phyloP scores from a whole-genome alignment of 1,140 invertebrate genomes.

The Bicyclus anynana region DNA sequence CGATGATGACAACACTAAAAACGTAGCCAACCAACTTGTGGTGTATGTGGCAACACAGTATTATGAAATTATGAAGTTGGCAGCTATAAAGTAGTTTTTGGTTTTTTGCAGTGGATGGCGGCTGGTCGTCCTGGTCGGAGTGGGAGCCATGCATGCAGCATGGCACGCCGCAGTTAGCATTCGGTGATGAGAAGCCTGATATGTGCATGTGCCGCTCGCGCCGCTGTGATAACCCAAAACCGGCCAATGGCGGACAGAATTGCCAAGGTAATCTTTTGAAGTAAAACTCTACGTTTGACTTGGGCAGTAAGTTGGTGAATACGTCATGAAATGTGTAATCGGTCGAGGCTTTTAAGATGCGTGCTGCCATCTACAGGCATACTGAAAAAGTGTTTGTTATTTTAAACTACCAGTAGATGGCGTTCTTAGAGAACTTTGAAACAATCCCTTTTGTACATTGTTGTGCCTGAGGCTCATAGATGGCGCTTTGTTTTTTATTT shows the following conservation, averaged over 20 bases:
- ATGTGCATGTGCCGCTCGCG: slow-evolving; percentile 88
- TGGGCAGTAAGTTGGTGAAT: too few relatives aligned
- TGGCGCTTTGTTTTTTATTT: too few relatives aligned
- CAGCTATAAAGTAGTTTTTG: not conserved
- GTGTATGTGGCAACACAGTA: slow-evolving; percentile 88
- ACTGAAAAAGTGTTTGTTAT: too few relatives aligned
- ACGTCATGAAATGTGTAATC: too few relatives aligned
- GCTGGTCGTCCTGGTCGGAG: slow-evolving; percentile 85
- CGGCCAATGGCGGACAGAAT: slow-evolving; percentile 84
- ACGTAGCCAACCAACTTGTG: slow-evolving; percentile 81
- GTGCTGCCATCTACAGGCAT: too few relatives aligned
- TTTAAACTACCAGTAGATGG: too few relatives aligned
- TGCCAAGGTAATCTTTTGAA: slow-evolving; percentile 76
- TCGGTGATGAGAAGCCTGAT: slow-evolving; percentile 75
- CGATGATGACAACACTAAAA: slow-evolving; percentile 84
- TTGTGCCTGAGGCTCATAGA: too few relatives aligned
- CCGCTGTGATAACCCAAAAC: slow-evolving; percentile 89
- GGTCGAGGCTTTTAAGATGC: too few relatives aligned
- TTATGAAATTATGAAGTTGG: slow-evolving; percentile 89
- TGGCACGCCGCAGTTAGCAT: slow-evolving; percentile 38
- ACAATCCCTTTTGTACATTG: too few relatives aligned
- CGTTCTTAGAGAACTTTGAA: too few relatives aligned
- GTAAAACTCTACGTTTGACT: slow-evolving; percentile 9
- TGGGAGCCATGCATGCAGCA: slow-evolving; percentile 82
- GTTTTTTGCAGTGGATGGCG: slow-evolving; percentile 81